Conservation (phyloP, 1,140 invertebrate species). For the Danaus melanippus region DNA sequence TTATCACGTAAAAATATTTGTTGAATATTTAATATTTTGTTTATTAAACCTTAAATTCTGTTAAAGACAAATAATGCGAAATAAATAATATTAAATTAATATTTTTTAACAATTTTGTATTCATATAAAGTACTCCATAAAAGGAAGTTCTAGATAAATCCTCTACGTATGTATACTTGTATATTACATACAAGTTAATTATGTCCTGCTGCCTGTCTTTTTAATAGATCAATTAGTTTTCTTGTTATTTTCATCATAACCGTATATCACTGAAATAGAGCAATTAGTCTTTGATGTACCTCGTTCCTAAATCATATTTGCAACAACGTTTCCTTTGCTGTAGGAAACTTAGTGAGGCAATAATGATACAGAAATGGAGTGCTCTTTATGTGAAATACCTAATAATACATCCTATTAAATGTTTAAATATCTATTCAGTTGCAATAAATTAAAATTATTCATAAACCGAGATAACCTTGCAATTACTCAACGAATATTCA, state of each 20-base stretch:
- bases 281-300: conserved; percentile 56
- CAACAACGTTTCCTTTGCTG: conserved; percentile 41
- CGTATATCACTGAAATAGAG: conserved; percentile 20
- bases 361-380: conserved; percentile 46
- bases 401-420: conserved; percentile 19
- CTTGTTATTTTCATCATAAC: conserved; percentile 13
- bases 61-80: too few species aligned
- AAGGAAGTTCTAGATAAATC: too few species aligned
- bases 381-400: conserved; percentile 30
- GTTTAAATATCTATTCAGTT: conserved; percentile 3
- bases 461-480: not conserved
- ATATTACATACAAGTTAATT: too few species aligned
- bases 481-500: too few species aligned
- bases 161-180: too few species aligned
- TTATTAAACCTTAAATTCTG: too few species aligned
- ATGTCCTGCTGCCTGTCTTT: too few species aligned
- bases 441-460: conserved; percentile 5
- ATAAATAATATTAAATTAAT: too few species aligned
- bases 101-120: too few species aligned
- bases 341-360: conserved; percentile 42
- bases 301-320: conserved; percentile 55
- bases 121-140: too few species aligned
- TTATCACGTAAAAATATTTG: not conserved
- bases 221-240: conserved; percentile 1
- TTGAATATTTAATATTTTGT: too few species aligned